phyloP scores from a whole-genome alignment of 2,797 vertebrate species.

The Sandelia bainsii region DNA sequence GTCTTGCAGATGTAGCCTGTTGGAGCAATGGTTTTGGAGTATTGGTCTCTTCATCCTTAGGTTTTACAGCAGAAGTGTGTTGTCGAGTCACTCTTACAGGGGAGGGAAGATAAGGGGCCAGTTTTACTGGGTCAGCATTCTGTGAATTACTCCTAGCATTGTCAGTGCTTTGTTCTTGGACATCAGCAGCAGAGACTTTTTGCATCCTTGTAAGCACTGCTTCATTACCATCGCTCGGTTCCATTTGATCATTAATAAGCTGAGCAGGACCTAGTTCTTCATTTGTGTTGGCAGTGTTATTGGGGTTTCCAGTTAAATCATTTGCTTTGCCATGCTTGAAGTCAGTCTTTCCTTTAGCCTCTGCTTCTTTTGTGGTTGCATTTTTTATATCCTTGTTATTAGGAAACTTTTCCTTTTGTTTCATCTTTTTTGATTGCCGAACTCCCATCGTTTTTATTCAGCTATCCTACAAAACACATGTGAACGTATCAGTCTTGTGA shows the following conservation, averaged over 20 bases:
- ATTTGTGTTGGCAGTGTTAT: neutral
- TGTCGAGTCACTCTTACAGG: neutral
- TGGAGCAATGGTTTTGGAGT: neutral
- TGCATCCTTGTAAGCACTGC: neutral
- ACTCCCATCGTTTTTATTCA: constrained; percentile 9
- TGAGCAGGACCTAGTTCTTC: neutral
- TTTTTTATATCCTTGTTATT: neutral
- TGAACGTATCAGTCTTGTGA: neutral
- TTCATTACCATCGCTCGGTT: neutral
- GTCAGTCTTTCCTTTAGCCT: neutral
- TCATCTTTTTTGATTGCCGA: neutral
- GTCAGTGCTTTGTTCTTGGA: neutral
- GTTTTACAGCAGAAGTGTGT: neutral
- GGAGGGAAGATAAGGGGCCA: neutral
- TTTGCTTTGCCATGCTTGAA: neutral
- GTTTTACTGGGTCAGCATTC: neutral
- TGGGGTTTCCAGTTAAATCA: neutral
- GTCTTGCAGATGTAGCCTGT: neutral
- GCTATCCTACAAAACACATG: constrained; percentile 5
- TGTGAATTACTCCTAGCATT: constrained; percentile 4
- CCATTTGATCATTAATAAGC: neutral
- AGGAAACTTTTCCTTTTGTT: neutral
- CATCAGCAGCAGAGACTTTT: neutral
- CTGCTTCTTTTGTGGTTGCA: neutral
- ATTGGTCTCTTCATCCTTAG: neutral